Percentiles rank a stretch among this genome's conserved stretches.
Evolutionary conservation across 2,888 invertebrate genomes (phyloP).

Genomic region (Melieria crassipennis): DNA sequence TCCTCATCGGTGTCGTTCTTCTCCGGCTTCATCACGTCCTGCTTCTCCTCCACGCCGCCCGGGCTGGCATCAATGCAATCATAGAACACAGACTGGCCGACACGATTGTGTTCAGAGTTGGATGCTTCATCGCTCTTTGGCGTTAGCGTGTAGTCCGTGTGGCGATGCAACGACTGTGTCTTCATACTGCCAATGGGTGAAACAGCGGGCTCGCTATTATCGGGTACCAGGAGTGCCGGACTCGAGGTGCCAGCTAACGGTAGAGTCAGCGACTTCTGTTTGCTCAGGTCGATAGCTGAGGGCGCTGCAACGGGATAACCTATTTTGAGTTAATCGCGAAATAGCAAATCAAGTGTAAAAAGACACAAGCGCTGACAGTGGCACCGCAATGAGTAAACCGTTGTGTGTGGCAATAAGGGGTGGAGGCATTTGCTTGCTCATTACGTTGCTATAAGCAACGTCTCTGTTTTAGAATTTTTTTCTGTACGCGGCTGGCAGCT

Average conservation of each 20-base stretch:
- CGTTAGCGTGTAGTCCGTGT: slow-evolving; percentile 46
- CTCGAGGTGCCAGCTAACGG: slow-evolving; percentile 54
- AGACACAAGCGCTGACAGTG: neutral
- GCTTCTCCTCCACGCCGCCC: slow-evolving; percentile 71
- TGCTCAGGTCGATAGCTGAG: slow-evolving; percentile 23
- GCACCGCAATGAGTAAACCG: no score
- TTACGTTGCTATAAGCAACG: slow-evolving; percentile 23
- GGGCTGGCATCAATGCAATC: slow-evolving; percentile 65
- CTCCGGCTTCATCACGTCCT: slow-evolving; percentile 82
- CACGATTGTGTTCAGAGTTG: slow-evolving; percentile 61
- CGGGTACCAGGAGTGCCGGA: slow-evolving; percentile 48
- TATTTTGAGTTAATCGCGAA: neutral
- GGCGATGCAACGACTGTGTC: slow-evolving; percentile 47
- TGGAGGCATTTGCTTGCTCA: neutral
- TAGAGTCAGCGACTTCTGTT: slow-evolving; percentile 58
- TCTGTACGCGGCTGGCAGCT: slow-evolving; percentile 9
- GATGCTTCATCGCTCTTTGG: slow-evolving; percentile 57
- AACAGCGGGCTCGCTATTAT: slow-evolving; percentile 13
- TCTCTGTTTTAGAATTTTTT: slow-evolving; percentile 19
- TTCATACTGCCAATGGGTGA: slow-evolving; percentile 27
- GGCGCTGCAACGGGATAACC: slow-evolving; percentile 11
- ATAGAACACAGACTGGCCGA: slow-evolving; percentile 66
- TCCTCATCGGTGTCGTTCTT: slow-evolving; percentile 77
- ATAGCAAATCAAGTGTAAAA: neutral
- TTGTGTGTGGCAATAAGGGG: slow-evolving; percentile 6